A percentile compares a stretch with the other conserved stretches of the same genome.
Conservation (phyloP, 53 echinoderm and acorn worm species). For the Henricia sp. region DNA sequence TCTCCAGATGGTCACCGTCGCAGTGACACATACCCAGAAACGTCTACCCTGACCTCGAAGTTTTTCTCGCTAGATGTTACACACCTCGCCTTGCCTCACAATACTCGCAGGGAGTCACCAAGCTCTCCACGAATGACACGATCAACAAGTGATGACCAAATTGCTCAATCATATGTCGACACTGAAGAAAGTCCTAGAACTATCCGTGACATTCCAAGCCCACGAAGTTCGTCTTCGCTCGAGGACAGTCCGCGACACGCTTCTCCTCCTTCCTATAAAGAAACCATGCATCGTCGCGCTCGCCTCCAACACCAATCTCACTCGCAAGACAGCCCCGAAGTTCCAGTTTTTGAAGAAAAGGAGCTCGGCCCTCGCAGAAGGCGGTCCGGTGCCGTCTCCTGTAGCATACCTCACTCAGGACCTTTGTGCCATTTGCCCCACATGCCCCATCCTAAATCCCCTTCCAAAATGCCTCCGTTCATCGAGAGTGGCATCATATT, state of each 20-base stretch:
- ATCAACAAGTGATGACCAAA: slow-evolving; percentile 40
- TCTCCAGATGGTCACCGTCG: slow-evolving; percentile 13
- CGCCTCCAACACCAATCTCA: slow-evolving; percentile 57
- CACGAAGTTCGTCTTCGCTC: slow-evolving; percentile 1
- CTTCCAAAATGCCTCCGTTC: slow-evolving; percentile 2
- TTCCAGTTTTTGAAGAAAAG: slow-evolving; percentile 21
- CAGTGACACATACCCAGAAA: slow-evolving; percentile 34
- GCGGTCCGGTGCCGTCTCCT: slow-evolving; percentile 31
- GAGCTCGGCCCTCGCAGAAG: slow-evolving; percentile 10
- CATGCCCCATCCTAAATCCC: slow-evolving; percentile 36
- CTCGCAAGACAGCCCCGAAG: slow-evolving; percentile 58
- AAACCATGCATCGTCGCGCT: slow-evolving; percentile 82
- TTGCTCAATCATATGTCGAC: not conserved
- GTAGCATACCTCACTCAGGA: slow-evolving; percentile 24
- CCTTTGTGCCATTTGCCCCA: slow-evolving; percentile 25
- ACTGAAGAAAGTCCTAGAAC: no score
- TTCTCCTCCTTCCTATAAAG: slow-evolving; percentile 83
- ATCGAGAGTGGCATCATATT: slow-evolving; percentile 78
- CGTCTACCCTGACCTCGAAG: slow-evolving; percentile 69
- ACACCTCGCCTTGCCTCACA: slow-evolving; percentile 54
- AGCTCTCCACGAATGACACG: slow-evolving; percentile 10
- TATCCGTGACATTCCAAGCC: slow-evolving; percentile 3
- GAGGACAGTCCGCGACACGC: slow-evolving; percentile 14
- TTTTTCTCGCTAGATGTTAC: slow-evolving; percentile 90
- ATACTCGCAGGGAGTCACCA: not conserved